Conservation (phyloP, 2,113 vertebrate genomes). For the Eubucco bourcierii region DNA sequence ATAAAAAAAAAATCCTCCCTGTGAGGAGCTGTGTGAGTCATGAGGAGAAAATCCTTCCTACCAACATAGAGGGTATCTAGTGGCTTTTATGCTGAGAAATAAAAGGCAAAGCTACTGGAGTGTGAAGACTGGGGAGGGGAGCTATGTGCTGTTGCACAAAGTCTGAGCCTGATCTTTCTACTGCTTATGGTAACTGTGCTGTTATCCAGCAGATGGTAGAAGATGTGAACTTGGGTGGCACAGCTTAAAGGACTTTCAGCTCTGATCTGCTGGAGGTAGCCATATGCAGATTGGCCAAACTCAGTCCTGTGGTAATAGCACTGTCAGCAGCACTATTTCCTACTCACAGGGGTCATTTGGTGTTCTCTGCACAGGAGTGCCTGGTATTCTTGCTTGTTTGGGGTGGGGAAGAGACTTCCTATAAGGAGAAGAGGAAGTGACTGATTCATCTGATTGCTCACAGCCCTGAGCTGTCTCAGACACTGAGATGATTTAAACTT, state of each 20-base stretch:
- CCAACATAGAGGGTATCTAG: background rate
- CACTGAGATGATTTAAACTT: background rate
- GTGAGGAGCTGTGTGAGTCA: background rate
- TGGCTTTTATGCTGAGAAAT: background rate
- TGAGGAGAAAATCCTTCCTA: background rate
- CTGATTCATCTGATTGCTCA: background rate
- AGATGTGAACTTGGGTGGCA: background rate
- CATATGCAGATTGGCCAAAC: accelerated
- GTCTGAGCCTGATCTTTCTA: background rate
- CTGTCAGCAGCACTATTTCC: background rate
- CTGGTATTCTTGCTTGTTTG: background rate
- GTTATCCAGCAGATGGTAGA: background rate
- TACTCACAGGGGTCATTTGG: background rate
- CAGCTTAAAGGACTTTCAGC: background rate
- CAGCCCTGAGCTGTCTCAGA: background rate
- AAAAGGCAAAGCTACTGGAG: background rate
- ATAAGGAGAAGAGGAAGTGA: background rate
- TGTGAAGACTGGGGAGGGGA: background rate
- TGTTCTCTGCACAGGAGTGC: background rate
- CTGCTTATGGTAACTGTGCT: background rate
- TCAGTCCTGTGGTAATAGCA: background rate
- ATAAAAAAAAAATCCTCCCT: background rate
- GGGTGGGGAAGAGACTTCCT: background rate
- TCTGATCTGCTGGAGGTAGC: background rate
- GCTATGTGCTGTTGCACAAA: background rate